Evolutionary conservation across 2,113 vertebrate genomes (phyloP), one percentile per base, ranked within the genome.

Genomic region (Dicaeum eximium): DNA sequence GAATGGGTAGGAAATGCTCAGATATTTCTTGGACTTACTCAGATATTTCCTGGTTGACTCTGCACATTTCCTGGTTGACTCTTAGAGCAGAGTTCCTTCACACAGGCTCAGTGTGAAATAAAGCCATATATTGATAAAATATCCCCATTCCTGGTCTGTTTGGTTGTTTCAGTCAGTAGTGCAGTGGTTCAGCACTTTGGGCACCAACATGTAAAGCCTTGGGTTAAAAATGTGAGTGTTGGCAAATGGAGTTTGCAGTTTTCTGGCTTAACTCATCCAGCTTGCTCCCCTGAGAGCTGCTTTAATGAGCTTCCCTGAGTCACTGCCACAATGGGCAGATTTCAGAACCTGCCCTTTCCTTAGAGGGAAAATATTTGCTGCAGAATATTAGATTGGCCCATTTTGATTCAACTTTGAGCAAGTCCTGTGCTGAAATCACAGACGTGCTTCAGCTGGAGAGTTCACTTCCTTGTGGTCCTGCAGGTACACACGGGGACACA

Each of bases 301-400:
- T 89, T 66, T 93, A 79, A 87, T 69, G 94, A 93, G 70, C 86
- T 87, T 81, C 91, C 80, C 21, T 60, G 44, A 15, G 11, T 86
- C 65, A 31, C 20, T 81, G 91, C 80, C 72, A 9, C 80, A 50
- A 51, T 8, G 61, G 80, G 57, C 33, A 28, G 22, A 48, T 67
- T 83, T 78, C 92, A 84, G 89, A 95, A 53, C 77, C 65, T 66
- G 79, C 80, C 25, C 2, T 64, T 86, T 92, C 93, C 89, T 75
- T 28, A 35, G 40, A 87, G 84, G 77, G 31, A 54, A 73, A 85
- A 30, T 47, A 48, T n/a, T 84, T 60, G 37, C 88, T 1, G 1
- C 40, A 27, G 61, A 88, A 18, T 62, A 28, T 92, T 47, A 21
- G 69, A 30, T 33, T 56, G 84, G 53, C 23, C 38, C 27, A 1